These are phyloP conservation scores for Dryocosmus kuriphilus DNA, from an alignment of 2,888 invertebrate genomes.

Conservation along the genomic window DNA sequence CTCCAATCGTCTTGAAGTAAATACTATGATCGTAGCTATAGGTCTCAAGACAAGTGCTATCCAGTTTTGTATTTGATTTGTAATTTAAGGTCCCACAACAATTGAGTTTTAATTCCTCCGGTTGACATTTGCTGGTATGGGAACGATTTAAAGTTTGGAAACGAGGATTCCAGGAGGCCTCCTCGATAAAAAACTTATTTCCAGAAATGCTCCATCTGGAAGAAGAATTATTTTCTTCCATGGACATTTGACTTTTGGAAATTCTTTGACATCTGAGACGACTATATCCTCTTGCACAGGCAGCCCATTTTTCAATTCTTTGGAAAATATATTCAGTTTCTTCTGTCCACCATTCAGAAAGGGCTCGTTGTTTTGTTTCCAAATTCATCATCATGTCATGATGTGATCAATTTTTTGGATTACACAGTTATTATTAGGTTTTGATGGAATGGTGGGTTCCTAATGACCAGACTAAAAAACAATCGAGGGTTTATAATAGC, in stretches of 20 bases:
- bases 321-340: conserved; percentile 73
- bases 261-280: conserved; percentile 68
- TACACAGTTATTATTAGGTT: too few relatives aligned
- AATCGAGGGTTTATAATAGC: conserved; percentile 15
- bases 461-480: background rate
- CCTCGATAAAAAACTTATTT: conserved; percentile 63
- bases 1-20: conserved; percentile 75
- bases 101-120: conserved; percentile 66
- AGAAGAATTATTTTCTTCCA: conserved; percentile 61
- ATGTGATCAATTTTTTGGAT: background rate
- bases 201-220: conserved; percentile 63
- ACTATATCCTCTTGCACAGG: conserved; percentile 72
- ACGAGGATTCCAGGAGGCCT: conserved; percentile 60
- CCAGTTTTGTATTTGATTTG: conserved; percentile 70
- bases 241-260: conserved; percentile 67
- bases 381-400: conserved; percentile 59
- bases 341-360: conserved; percentile 74
- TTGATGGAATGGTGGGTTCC: background rate
- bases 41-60: conserved; percentile 70
- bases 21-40: conserved; percentile 75
- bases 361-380: conserved; percentile 61
- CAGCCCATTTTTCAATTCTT: conserved; percentile 73
- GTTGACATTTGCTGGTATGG: conserved; percentile 53
- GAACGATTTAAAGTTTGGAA: conserved; percentile 60
- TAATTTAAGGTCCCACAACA: conserved; percentile 71